Conservation (phyloP, 2,797 vertebrate species). For the Australoheros facetus region DNA sequence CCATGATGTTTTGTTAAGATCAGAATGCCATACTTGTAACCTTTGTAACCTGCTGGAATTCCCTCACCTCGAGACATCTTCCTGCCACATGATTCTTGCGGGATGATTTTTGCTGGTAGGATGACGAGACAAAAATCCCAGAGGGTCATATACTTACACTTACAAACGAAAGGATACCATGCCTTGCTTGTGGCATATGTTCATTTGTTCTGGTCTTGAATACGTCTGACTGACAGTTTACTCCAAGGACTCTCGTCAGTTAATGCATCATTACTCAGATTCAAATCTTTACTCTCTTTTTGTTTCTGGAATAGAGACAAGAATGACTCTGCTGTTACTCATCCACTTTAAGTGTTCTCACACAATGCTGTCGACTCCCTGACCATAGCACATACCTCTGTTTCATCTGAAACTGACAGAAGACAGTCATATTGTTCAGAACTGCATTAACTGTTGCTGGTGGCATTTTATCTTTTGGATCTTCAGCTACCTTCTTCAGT, state of each 20-base stretch:
- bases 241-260: too few species aligned
- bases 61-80: too few species aligned
- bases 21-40: too few species aligned
- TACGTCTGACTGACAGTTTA: not conserved
- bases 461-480: not conserved
- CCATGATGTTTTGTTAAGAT: too few species aligned
- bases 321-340: not conserved
- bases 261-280: not conserved
- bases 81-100: too few species aligned
- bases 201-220: slow-evolving; percentile 18
- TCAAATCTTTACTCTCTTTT: not conserved
- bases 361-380: not conserved
- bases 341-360: slow-evolving; percentile 22
- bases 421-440: not conserved
- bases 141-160: not conserved
- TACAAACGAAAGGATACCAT: not conserved
- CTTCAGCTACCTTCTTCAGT: not conserved
- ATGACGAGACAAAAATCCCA: too few species aligned
- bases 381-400: too few species aligned
- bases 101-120: too few species aligned
- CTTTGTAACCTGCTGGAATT: too few species aligned
- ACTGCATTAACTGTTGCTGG: not conserved
- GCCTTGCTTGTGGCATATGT: not conserved
- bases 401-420: too few species aligned
- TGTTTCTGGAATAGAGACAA: slow-evolving; percentile 2